Percentiles rank a stretch among this genome's conserved stretches.
phyloP scores from a whole-genome alignment of 30 jellyfish, hydroid and myxozoan genomes.

The Chironex yamaguchii region DNA sequence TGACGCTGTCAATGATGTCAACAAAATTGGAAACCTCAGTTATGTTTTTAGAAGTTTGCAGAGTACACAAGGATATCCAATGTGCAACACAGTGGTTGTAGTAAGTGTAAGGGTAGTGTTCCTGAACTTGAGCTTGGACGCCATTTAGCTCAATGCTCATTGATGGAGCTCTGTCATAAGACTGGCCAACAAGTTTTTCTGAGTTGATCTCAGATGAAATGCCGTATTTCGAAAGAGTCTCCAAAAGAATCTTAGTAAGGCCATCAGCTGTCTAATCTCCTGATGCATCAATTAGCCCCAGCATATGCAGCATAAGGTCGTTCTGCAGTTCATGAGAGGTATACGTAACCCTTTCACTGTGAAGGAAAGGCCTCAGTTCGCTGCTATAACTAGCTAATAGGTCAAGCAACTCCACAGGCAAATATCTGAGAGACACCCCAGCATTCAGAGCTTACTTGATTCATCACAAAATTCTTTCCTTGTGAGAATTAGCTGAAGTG shows the following conservation, averaged over 20 bases:
- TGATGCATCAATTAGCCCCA: too few species aligned
- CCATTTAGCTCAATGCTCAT: constrained; percentile 9
- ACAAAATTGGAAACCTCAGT: neutral
- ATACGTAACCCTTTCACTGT: constrained; percentile 9
- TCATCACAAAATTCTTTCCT: too few species aligned
- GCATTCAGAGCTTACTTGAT: too few species aligned
- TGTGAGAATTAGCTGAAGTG: too few species aligned
- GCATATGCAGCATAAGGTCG: too few species aligned
- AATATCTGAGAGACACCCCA: too few species aligned
- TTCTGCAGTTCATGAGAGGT: constrained; percentile 41
- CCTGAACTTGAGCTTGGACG: neutral
- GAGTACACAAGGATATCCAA: neutral
- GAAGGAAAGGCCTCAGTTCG: constrained; percentile 15
- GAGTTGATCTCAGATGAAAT: too few species aligned
- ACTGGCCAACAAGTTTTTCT: neutral
- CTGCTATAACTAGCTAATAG: too few species aligned
- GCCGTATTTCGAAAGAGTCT: too few species aligned
- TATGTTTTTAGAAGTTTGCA: neutral
- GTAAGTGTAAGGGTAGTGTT: neutral
- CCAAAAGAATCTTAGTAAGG: too few species aligned
- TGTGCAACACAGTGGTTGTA: neutral
- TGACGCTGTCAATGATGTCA: neutral
- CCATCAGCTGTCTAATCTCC: too few species aligned
- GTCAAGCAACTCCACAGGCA: too few species aligned
- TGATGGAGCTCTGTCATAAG: constrained; percentile 25